Conservation (phyloP, 1,140 invertebrate genomes). For the Leptoteleia sp. region DNA sequence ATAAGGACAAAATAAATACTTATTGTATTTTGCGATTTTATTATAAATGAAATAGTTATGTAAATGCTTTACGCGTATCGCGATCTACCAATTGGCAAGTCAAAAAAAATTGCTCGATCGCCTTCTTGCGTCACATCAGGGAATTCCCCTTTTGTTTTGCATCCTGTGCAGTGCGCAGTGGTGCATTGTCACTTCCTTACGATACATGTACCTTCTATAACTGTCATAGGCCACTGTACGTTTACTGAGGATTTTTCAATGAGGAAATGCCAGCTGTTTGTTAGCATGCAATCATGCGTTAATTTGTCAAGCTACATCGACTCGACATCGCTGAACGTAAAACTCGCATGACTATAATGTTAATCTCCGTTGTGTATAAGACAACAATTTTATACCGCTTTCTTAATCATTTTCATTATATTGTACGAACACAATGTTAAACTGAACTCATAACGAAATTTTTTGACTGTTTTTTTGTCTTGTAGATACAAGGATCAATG, state of each 20-base stretch:
- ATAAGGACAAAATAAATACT: too few relatives aligned
- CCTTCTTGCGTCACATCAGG: constrained; percentile 52
- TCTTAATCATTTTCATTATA: neutral
- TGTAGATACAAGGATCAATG: too few relatives aligned
- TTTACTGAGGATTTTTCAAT: constrained; percentile 46
- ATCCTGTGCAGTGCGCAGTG: constrained; percentile 45
- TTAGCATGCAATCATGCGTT: constrained; percentile 58
- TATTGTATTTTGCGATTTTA: neutral
- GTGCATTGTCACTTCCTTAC: constrained; percentile 61
- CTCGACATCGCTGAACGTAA: neutral
- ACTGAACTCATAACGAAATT: too few relatives aligned
- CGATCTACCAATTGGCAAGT: constrained; percentile 21
- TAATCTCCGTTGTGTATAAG: neutral
- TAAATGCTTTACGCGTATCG: constrained; percentile 12
- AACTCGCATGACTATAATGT: neutral
- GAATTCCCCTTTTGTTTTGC: constrained; percentile 60
- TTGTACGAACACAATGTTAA: too few relatives aligned
- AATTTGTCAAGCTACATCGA: constrained; percentile 47
- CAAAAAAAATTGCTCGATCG: constrained; percentile 38
- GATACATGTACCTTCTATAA: constrained; percentile 37
- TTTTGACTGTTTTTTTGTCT: too few relatives aligned
- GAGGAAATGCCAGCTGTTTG: constrained; percentile 53
- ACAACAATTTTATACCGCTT: neutral
- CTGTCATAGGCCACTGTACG: constrained; percentile 20
- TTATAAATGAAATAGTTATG: constrained; percentile 16